Conservation (phyloP, 2,113 vertebrate genomes). For the Syngnathoides biaculeatus region DNA sequence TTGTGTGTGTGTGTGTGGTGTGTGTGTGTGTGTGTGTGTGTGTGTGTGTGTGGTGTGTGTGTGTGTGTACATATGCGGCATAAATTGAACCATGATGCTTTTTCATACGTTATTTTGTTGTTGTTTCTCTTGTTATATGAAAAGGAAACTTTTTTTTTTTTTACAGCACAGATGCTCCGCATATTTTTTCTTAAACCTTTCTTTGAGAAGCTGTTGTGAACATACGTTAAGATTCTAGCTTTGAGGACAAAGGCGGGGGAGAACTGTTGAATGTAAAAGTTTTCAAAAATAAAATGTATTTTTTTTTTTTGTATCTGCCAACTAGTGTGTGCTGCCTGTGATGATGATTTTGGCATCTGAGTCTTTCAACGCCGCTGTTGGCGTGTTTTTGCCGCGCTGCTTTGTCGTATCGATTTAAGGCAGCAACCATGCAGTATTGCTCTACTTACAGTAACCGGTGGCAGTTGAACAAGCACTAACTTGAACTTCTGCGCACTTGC, state of each 20-base stretch:
- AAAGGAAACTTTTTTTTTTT: slow-evolving; percentile 61
- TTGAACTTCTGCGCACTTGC: slow-evolving; percentile 34
- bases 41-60: slow-evolving; percentile 63
- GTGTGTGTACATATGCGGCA: slow-evolving; percentile 56
- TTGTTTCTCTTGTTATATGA: slow-evolving; percentile 56
- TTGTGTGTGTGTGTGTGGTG: slow-evolving; percentile 62
- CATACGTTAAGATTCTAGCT: slow-evolving; percentile 62
- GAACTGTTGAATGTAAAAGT: slow-evolving; percentile 73
- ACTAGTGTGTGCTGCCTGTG: slow-evolving; percentile 52
- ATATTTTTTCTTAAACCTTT: slow-evolving; percentile 46
- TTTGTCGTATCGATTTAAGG: slow-evolving; percentile 48
- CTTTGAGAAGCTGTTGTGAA: slow-evolving; percentile 65
- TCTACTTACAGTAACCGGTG: slow-evolving; percentile 25
- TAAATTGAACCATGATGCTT: slow-evolving; percentile 50
- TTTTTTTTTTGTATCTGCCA: slow-evolving; percentile 47
- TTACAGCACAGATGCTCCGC: slow-evolving; percentile 51
- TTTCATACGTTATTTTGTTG: slow-evolving; percentile 53
- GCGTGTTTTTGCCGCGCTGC: slow-evolving; percentile 44
- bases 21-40: slow-evolving; percentile 56
- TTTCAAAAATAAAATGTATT: slow-evolving; percentile 44
- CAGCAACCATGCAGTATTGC: slow-evolving; percentile 65
- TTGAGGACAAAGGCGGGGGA: slow-evolving; percentile 60
- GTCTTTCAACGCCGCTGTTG: slow-evolving; percentile 40
- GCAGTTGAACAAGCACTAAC: slow-evolving; percentile 44
- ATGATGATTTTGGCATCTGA: slow-evolving; percentile 41